Evolutionary conservation across 2,888 invertebrate genomes (phyloP), one percentile per base, ranked within the genome.

Genomic region (Xestia rhomboidea): DNA sequence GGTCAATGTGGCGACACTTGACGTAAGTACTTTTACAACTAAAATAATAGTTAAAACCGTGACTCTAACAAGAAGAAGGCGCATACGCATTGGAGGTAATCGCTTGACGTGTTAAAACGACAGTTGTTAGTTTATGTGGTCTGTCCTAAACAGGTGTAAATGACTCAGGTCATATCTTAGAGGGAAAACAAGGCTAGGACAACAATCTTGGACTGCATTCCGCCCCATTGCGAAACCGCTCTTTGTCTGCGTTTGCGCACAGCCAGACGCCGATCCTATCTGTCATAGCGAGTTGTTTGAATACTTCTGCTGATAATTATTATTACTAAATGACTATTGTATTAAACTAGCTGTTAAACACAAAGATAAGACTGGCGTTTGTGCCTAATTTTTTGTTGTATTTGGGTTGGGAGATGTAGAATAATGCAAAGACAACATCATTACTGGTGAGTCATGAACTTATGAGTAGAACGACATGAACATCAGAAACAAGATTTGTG

Each of bases 201-300:
- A 69, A 79, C 38, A 66, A 60, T 30, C 62, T 81, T 63, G 81
- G 82, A 79, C 91, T 74, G 77, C 91, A 91, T 91, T 92, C 91
- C 89, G 60, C 73, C 73, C 73, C 85, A 81, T 82, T 87, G 84
- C 88, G 68, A 80, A 77, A 87, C 79, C 63, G 75, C 70, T 82
- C 87, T 86, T 87, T 90, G 83, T 86, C 68, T 64, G 54, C 70
- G 82, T 87, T 64, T 64, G 63, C 72, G 66, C 71, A 60, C 80
- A 76, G 70, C 81, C 76, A 87, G 78, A 83, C 79, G 82, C 84
- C 82, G 80, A 84, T 79, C 62, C 66, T 81, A 85, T 85, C 82
- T 76, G 73, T 82, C 80, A 76, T 81, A 87, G 82, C 79, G 78
- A 85, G 77, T 67, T 66, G 73, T 79, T 72, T 79, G 78, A 88